A percentile compares a stretch with the other conserved stretches of the same genome.
Conservation (phyloP, 2,888 invertebrate genomes). For the Sympetrum striolatum region DNA sequence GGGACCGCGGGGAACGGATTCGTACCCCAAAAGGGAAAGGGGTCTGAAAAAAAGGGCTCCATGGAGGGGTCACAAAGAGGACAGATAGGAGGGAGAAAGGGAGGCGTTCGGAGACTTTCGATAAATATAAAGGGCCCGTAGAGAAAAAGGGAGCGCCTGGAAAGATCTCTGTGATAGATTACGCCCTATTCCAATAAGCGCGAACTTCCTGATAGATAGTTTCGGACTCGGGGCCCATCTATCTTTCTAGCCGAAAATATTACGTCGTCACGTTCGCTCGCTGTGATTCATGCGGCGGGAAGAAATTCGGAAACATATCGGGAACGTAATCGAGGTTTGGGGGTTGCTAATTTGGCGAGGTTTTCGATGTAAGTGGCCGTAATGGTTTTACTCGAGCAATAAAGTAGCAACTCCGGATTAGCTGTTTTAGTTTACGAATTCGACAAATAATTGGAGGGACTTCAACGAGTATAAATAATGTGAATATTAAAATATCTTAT, state of each 20-base stretch:
- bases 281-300: too few species aligned
- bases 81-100: background rate
- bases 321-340: too few species aligned
- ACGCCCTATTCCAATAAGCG: background rate
- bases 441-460: too few species aligned
- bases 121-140: background rate
- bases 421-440: too few species aligned
- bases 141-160: background rate
- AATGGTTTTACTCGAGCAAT: too few species aligned
- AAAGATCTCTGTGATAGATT: background rate
- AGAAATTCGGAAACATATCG: too few species aligned
- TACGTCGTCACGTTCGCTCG: background rate
- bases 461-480: too few species aligned
- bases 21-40: background rate
- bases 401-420: too few species aligned
- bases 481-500: too few species aligned
- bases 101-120: background rate
- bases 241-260: background rate
- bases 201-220: background rate
- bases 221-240: background rate
- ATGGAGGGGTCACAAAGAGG: background rate
- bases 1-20: background rate
- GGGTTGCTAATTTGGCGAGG: too few species aligned
- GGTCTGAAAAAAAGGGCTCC: background rate
- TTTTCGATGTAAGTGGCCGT: too few species aligned